These are phyloP conservation scores for Thalassarche chlororhynchos DNA, from an alignment of 2,113 vertebrate genomes.

Conservation along the genomic window DNA sequence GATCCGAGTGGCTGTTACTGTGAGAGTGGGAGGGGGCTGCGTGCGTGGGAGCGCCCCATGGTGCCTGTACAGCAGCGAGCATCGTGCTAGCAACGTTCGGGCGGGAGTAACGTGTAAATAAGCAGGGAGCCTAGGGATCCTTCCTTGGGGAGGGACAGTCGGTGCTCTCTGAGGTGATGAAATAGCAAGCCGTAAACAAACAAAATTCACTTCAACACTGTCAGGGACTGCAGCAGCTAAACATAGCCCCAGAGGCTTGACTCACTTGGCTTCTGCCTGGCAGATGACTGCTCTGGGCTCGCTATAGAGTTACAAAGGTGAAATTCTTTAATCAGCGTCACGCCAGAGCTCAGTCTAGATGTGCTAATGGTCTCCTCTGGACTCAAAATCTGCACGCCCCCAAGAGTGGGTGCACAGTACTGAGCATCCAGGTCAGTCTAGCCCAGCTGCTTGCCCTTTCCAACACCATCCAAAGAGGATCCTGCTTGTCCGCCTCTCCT, in stretches of 20 bases:
- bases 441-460: background rate
- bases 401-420: too few relatives aligned
- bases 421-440: background rate
- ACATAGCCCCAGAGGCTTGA: background rate
- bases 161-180: background rate
- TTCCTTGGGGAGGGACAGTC: background rate
- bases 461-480: accelerated
- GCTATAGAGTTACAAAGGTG: background rate
- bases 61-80: background rate
- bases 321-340: background rate
- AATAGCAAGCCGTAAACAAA: background rate
- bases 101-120: background rate
- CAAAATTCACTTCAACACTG: background rate
- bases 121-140: background rate
- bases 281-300: background rate
- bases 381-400: background rate
- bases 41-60: background rate
- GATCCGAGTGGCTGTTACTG: background rate
- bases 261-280: background rate
- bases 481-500: background rate
- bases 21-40: accelerated
- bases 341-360: background rate
- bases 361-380: background rate
- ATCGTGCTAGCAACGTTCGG: accelerated
- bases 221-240: background rate